Evolutionary conservation across 2,113 vertebrate species (phyloP), one percentile per base, ranked within the genome.

Genomic region (Platanista minor): DNA sequence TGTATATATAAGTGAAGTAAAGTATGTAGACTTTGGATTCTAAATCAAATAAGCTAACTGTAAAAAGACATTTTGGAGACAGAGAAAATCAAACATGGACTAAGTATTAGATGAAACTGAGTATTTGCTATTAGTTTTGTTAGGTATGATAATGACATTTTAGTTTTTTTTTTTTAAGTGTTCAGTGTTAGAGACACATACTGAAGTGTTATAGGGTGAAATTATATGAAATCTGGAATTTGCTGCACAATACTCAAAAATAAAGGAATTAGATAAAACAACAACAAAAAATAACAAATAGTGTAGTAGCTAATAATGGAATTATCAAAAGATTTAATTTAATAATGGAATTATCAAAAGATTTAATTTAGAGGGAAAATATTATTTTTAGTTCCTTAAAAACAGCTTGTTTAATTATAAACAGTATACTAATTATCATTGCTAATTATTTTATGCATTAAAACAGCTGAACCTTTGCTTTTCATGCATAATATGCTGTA

Each of bases 321-420:
- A 91, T 93, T 97, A 69, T 80, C 57, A 84, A 80, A 64, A 57
- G n/a, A 91, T 94, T 90, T 92, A 64, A 84, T 59, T 67, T 91
- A 86, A 29, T 90, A 96, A 49, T 94, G 25, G n/a, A 95, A 91
- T 93, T 97, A 62, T 80, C 57, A 84, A 85, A 66, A 57, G 41
- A 91, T 94, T 90, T 92, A 66, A 84, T 92, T 94, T 89, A 90
- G 33, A 77, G 46, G 23, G 21, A 49, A 52, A 81, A 81, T 81
- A 33, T 92, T 71, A 33, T 78, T 83, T 97, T 36, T 25, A 91
- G n/a, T 43, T 91, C 31, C 31, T 94, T 83, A 88, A 67, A 71
- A 93, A 71, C 31, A 7, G 87, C n/a, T 77, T 15, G 54, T 77
- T 89, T 86, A 69, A 77, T 71, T 94, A 89, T 59, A 83, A 77